phyloP scores from a whole-genome alignment of 2,113 vertebrate genomes.

The Phoenicopterus ruber region DNA sequence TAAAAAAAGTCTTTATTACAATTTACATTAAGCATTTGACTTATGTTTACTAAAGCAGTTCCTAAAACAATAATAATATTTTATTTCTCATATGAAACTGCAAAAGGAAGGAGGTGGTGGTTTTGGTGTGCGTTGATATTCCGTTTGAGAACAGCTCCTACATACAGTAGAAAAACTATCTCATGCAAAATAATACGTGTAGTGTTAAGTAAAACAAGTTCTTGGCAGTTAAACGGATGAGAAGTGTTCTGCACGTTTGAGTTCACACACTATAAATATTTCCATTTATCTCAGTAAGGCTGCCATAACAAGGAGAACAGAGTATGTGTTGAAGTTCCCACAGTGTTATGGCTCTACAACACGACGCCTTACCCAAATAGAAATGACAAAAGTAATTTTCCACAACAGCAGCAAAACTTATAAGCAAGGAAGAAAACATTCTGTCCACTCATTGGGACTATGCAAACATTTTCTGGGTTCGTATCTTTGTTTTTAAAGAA shows the following conservation, averaged over 20 bases:
- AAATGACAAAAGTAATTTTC: not conserved
- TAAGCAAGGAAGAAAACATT: not conserved
- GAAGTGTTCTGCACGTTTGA: not conserved
- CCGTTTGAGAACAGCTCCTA: not conserved
- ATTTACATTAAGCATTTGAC: conserved; percentile 21
- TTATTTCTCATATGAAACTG: conserved; percentile 30
- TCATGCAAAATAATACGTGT: not conserved
- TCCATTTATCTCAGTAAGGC: not conserved
- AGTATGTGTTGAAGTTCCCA: not conserved
- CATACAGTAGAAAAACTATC: not conserved
- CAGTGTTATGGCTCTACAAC: not conserved
- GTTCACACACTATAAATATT: not conserved
- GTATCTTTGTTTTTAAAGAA: not conserved
- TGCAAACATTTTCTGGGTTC: not conserved
- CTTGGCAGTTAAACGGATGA: not conserved
- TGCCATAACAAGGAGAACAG: not conserved
- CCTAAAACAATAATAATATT: conserved; percentile 12
- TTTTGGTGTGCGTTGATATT: not conserved
- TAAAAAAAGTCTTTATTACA: conserved; percentile 1
- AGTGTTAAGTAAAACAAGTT: not conserved
- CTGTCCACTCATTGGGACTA: not conserved
- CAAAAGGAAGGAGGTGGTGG: not conserved
- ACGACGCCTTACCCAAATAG: not conserved
- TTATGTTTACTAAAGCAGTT: conserved; percentile 45
- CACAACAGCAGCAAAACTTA: not conserved